Base-by-base conservation (phyloP, 2,888 invertebrate genomes). In the Aleiodes leptofemur region DNA sequence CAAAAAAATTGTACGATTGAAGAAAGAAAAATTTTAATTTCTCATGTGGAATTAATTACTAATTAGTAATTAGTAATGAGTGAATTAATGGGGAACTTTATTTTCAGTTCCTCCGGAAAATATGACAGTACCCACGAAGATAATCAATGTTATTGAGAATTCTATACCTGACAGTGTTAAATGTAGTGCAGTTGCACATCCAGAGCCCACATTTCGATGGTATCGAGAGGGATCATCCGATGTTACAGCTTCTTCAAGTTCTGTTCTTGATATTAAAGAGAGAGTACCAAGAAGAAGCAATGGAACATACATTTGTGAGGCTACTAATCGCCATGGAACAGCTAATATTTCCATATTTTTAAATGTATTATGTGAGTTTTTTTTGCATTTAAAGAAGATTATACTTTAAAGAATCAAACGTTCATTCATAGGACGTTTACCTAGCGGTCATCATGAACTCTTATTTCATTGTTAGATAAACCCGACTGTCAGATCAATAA, bases 401-500 rank as follows among this genome's bases (percentile, higher is more conserved):
- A n/a, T 50, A 50, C 43, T 64, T 55, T 64, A 16, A 2, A 5
- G 16, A 31, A 23, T 66, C 61, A 29, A 68, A 13, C 48, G 8
- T 29, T 13, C 7, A 53, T 53, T 71, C 14, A n/a, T 7, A 53
- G 6, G 14, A 14, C 1, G n/a, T 53, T 59, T 16, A 50, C 50
- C 11, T 48, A 59, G n/a, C 4, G 13, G 11, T 74, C 23, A 16
- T 38, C 23, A 50, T 23, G n/a, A 59, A 34, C 23, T 51, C 34
- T 59, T n/a, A 14, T 79, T 79, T 71, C 90, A 90, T n/a, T 29
- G n/a, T 13, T 90, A 97, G 97, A 93, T 91, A 93, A 95, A 82
- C 97, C 97, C 0, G 95, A 95, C 84, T 97, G 97, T 87, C 93
- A 94, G 71, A 95, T 97, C 83, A 93, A 94, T 78, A 93, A 94